phyloP scores from a whole-genome alignment of 1,140 invertebrate species.

The Amyelois transitella region DNA sequence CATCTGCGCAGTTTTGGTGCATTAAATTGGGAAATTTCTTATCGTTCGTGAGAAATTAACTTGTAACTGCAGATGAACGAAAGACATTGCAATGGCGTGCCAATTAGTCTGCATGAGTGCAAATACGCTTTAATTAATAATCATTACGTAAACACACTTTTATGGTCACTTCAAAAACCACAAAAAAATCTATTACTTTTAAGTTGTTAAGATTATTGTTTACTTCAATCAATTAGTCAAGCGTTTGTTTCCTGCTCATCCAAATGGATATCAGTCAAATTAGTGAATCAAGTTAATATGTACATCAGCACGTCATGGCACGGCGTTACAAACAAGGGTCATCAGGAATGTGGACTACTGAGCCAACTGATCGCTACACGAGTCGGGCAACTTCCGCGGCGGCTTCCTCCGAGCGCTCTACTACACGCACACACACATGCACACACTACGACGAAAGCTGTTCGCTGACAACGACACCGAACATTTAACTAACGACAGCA shows the following conservation, averaged over 20 bases:
- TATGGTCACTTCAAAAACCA: no score
- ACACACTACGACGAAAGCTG: neutral
- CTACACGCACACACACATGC: neutral
- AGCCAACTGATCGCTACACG: neutral
- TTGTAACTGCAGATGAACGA: neutral
- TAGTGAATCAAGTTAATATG: neutral
- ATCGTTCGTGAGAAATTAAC: neutral
- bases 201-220: no score
- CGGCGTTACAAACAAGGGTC: neutral
- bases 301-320: neutral
- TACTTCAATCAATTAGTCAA: no score
- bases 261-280: no score
- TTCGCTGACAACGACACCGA: neutral
- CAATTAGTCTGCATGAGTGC: neutral
- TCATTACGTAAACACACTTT: no score
- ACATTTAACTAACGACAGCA: no score
- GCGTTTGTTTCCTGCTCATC: no score
- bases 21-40: no score
- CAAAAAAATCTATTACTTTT: no score
- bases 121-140: no score
- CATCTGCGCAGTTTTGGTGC: no score
- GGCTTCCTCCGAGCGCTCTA: neutral
- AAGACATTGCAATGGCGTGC: neutral
- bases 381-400: neutral
- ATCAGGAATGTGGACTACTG: neutral